These are phyloP conservation scores for Saguinus midas DNA, from an alignment of 2,113 vertebrate species.

Conservation along the genomic window DNA sequence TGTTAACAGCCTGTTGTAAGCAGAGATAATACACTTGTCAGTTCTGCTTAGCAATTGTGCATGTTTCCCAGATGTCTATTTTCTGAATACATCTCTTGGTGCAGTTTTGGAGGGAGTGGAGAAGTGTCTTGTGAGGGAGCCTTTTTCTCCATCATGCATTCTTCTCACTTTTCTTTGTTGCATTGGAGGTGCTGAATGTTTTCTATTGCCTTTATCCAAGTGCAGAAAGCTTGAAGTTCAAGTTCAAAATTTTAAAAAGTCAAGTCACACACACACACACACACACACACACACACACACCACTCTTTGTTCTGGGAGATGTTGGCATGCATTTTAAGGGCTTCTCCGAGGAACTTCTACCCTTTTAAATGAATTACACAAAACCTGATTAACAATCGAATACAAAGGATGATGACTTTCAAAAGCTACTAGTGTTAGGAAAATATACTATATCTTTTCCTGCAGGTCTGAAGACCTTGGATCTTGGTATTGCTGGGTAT, in stretches of 20 bases:
- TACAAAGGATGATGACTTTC: conserved; percentile 43
- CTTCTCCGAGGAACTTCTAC: conserved; percentile 33
- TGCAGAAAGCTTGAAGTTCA: neutral
- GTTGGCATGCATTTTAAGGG: conserved; percentile 19
- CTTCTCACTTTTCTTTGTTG: neutral
- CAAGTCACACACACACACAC: neutral
- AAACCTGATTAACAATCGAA: conserved; percentile 39
- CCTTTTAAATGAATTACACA: conserved; percentile 63
- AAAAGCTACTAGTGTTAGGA: neutral
- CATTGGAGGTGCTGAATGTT: neutral
- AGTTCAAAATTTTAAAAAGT: conserved; percentile 36
- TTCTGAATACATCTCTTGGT: neutral
- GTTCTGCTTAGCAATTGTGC: neutral
- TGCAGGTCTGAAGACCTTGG: neutral
- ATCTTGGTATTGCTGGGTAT: neutral
- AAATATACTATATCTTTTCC: neutral
- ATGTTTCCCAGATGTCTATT: neutral
- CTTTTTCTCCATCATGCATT: neutral
- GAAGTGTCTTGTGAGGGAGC: neutral
- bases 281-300: neutral
- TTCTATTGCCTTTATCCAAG: neutral
- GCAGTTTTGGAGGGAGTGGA: neutral
- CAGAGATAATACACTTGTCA: neutral
- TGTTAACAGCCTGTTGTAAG: neutral
- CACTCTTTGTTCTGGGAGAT: neutral